Evolutionary conservation across 2,113 vertebrate genomes (phyloP).

Genomic region (Hippocampus comes): DNA sequence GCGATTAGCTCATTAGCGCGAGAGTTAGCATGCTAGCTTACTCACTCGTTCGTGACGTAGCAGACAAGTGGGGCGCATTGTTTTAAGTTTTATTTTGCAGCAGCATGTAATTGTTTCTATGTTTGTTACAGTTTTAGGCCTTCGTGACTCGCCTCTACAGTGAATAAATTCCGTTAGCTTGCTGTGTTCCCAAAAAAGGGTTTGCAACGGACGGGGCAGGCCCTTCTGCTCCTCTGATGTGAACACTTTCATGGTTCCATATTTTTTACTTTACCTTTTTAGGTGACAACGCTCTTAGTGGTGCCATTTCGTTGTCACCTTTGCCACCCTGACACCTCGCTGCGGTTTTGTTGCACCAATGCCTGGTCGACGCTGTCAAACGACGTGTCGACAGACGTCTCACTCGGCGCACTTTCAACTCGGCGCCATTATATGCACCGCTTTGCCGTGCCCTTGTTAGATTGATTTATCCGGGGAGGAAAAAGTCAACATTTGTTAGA

Average conservation of each 20-base stretch:
- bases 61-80: no score
- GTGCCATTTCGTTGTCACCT: conserved; percentile 43
- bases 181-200: no score
- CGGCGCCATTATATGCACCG: background rate
- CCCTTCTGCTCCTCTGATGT: background rate
- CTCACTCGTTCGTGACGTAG: no score
- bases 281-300: conserved; percentile 40
- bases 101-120: no score
- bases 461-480: conserved; percentile 8
- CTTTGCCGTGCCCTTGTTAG: background rate
- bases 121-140: no score
- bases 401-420: background rate
- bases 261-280: conserved; percentile 9
- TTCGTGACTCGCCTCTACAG: no score
- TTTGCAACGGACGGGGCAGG: no score
- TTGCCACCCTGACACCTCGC: background rate
- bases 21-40: no score
- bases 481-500: conserved; percentile 28
- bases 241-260: background rate
- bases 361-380: background rate
- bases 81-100: no score
- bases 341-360: conserved; percentile 8
- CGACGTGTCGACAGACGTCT: background rate
- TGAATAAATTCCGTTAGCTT: no score
- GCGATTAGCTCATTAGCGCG: no score